Conservation (phyloP, 2,888 invertebrate species). For the Alcis repandata region DNA sequence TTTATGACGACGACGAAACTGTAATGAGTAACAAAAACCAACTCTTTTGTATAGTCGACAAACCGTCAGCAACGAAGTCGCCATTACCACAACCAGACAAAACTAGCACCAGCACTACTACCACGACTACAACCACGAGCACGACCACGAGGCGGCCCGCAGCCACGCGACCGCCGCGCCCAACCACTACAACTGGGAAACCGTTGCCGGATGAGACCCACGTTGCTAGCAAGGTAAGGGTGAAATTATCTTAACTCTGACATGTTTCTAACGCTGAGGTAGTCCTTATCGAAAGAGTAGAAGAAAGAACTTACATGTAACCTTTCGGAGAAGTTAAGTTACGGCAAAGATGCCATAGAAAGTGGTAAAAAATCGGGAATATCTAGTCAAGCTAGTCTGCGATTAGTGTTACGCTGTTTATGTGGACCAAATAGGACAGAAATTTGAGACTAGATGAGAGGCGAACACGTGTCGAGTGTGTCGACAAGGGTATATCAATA, state of each 20-base stretch:
- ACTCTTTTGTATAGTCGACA: slow-evolving; percentile 39
- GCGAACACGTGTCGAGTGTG: too few species aligned
- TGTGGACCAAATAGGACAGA: too few species aligned
- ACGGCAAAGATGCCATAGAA: too few species aligned
- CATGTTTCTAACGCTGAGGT: too few species aligned
- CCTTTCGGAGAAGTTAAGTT: too few species aligned
- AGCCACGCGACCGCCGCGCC: slow-evolving; percentile 48
- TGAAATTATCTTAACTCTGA: neutral
- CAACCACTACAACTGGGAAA: slow-evolving; percentile 62
- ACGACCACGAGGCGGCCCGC: slow-evolving; percentile 49
- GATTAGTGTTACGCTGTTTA: too few species aligned
- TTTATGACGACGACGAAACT: neutral
- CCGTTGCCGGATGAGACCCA: slow-evolving; percentile 62
- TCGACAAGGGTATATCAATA: too few species aligned
- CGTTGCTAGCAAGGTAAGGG: slow-evolving; percentile 66
- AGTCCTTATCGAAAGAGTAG: too few species aligned
- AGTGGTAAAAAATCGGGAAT: too few species aligned
- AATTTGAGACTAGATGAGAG: too few species aligned
- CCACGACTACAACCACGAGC: slow-evolving; percentile 50
- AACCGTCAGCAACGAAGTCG: slow-evolving; percentile 66
- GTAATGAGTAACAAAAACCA: neutral
- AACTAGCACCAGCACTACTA: slow-evolving; percentile 51
- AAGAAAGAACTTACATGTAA: too few species aligned
- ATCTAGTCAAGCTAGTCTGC: too few species aligned
- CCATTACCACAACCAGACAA: slow-evolving; percentile 57